Base-by-base conservation (phyloP, 1,140 invertebrate species). In the Drosophila kurseongensis region DNA sequence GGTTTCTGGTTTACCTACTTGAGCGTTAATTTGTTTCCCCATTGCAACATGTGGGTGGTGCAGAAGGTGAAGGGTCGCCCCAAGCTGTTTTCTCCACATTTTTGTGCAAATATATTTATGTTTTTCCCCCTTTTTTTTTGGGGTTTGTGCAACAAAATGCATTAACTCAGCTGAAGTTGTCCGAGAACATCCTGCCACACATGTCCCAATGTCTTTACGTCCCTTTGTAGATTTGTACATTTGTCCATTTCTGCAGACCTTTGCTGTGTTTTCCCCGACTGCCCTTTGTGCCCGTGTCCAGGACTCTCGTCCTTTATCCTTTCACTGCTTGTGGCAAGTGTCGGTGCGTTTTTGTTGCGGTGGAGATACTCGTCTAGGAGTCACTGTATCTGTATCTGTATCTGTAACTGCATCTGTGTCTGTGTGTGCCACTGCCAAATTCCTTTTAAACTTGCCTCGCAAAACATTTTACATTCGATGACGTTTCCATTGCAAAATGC, bases 401-500 rank as follows among this genome's bases (percentile, higher is more conserved):
- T 67, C 6, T 35, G 45, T 40, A 29, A 32, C 8, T 45, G 14
- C 45, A 36, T 51, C 32, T 58, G 9, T 35, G 32, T 41, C n/a
- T 54, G 32, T 59, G 61, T 77, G 75, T 71, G 58, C 36, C 50
- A 18, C 42, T 57, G 63, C 42, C 65, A 57, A 78, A 78, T 63
- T 71, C 75, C 67, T 78, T 78, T 78, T 71, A 60, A 86, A 82
- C 71, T 68, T 89, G 76, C 67, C 73, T 83, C 60, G 80, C 67
- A 79, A 52, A 89, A 84, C 84, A 89, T 88, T 88, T 88, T 88
- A 89, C 76, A 88, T 83, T 78, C 82, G 75, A 82, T 86, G 84
- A 80, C 84, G 84, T 88, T 84, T 88, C 80, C 84, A 89, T 83
- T 89, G 84, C 80, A 76, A 89, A 75, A 80, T 89, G 84, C 84